These are phyloP conservation scores for Patella depressa DNA, from an alignment of 2,888 invertebrate genomes.

Conservation along the genomic window DNA sequence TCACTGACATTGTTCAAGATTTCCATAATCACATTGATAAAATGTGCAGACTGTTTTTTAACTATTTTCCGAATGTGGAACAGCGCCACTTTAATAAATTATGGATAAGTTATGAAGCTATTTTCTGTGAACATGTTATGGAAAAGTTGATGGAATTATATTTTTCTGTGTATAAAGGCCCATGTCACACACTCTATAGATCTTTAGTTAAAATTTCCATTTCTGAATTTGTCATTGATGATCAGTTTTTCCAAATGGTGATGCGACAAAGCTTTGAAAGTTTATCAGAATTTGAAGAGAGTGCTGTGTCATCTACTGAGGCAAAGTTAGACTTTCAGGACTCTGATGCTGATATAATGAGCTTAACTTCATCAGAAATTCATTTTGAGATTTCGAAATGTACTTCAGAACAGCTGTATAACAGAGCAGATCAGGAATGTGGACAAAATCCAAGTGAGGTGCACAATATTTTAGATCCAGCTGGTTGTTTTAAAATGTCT, in stretches of 20 bases:
- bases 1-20: constrained; percentile 40
- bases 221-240: constrained; percentile 24
- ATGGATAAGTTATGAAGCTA: constrained; percentile 59
- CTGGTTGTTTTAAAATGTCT: not conserved
- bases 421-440: constrained; percentile 31
- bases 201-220: constrained; percentile 15
- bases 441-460: constrained; percentile 4
- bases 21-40: constrained; percentile 40
- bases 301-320: not conserved
- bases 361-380: constrained; percentile 13
- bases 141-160: constrained; percentile 50
- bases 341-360: constrained; percentile 2
- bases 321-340: not conserved
- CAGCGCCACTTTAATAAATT: constrained; percentile 44
- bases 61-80: constrained; percentile 10
- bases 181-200: constrained; percentile 37
- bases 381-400: constrained; percentile 31
- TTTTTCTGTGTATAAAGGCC: constrained; percentile 41
- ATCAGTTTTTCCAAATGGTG: constrained; percentile 16
- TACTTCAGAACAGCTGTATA: constrained; percentile 30
- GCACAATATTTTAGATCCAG: constrained; percentile 13
- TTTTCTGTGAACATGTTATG: constrained; percentile 53
- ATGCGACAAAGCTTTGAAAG: constrained; percentile 4
- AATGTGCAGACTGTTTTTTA: constrained; percentile 35
- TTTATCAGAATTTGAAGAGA: not conserved